Conservation (phyloP, 2,797 vertebrate genomes). For the Gadopsis marmoratus region DNA sequence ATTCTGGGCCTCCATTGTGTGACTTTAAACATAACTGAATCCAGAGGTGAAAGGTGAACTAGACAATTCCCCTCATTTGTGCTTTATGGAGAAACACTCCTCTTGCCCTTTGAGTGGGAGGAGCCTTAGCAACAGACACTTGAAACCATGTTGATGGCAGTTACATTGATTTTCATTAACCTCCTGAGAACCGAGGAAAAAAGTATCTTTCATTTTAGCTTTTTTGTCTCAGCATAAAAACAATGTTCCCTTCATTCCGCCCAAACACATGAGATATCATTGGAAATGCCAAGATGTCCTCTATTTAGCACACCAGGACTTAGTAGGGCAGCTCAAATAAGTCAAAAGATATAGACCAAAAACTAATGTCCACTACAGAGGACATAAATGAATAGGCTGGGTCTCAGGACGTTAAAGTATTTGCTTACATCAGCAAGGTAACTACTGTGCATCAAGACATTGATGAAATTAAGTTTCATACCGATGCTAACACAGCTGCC, state of each 20-base stretch:
- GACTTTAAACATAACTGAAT: constrained; percentile 74
- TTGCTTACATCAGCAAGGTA: neutral
- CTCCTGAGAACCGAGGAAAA: too few relatives aligned
- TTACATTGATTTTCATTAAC: neutral
- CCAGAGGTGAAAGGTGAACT: constrained; percentile 67
- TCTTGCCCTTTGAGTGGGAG: constrained; percentile 37
- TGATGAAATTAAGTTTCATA: neutral
- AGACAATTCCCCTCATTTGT: constrained; percentile 56
- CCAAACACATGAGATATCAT: too few relatives aligned
- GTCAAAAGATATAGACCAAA: too few relatives aligned
- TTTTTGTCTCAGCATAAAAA: too few relatives aligned
- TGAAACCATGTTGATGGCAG: constrained; percentile 31
- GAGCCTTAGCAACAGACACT: constrained; percentile 42
- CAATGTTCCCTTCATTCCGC: too few relatives aligned
- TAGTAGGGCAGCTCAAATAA: too few relatives aligned
- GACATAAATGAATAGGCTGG: too few relatives aligned
- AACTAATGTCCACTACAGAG: too few relatives aligned
- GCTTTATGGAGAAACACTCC: constrained; percentile 36
- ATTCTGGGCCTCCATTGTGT: constrained; percentile 55
- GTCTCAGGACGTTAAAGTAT: too few relatives aligned
- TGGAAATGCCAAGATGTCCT: too few relatives aligned
- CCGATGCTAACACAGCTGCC: neutral
- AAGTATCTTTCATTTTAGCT: too few relatives aligned
- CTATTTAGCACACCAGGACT: too few relatives aligned
- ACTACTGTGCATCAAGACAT: neutral